These are phyloP conservation scores for Thaumatotibia leucotreta DNA, from an alignment of 1,140 invertebrate genomes.

Conservation along the genomic window DNA sequence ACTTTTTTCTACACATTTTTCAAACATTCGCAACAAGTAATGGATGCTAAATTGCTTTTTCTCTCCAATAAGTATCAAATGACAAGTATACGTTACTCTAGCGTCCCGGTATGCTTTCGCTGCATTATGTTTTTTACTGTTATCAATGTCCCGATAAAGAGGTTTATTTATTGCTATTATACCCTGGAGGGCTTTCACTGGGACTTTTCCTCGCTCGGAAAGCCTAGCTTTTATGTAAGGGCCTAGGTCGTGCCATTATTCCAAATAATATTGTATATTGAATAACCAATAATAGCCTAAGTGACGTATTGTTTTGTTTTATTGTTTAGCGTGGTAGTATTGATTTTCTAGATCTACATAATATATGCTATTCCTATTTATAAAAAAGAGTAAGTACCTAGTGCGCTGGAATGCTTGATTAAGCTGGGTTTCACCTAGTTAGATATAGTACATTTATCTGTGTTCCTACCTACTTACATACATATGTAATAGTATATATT, in stretches of 20 bases:
- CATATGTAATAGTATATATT: too few species aligned
- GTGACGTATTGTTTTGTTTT: background rate
- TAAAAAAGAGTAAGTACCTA: too few species aligned
- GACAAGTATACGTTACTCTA: background rate
- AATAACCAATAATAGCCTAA: background rate
- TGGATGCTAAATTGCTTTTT: background rate
- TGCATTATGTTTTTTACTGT: background rate
- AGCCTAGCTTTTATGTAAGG: background rate
- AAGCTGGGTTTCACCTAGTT: too few species aligned
- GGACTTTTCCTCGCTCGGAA: background rate
- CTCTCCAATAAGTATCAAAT: background rate
- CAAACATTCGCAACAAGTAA: background rate
- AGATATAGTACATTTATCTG: too few species aligned
- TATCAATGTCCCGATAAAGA: constrained; percentile 8
- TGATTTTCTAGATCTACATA: too few species aligned
- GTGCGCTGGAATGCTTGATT: too few species aligned
- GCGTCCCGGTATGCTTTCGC: background rate
- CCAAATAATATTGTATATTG: background rate
- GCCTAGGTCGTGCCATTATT: background rate
- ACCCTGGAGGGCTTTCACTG: background rate
- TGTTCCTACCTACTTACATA: too few species aligned
- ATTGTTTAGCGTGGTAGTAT: too few species aligned
- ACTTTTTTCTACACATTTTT: background rate
- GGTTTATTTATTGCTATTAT: constrained; percentile 9
- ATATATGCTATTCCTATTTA: too few species aligned